Evolutionary conservation across 2,888 invertebrate genomes (phyloP), one percentile per base, ranked within the genome.

Genomic region (Volucella zonaria): DNA sequence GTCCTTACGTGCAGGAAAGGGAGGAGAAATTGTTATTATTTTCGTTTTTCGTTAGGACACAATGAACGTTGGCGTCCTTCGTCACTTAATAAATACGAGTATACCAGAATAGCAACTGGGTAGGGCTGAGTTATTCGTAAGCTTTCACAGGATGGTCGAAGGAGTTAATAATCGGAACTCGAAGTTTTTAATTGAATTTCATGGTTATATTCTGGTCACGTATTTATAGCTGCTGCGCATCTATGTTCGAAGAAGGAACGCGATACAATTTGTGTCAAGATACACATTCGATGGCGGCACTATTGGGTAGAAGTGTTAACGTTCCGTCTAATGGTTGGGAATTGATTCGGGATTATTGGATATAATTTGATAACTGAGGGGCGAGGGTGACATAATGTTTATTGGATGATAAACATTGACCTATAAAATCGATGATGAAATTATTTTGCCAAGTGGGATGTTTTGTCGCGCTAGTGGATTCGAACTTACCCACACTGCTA

Each of bases 131-230:
- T 31, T n/a, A 12, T 10, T 43, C 38, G 11, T 9, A 11, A 42
- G 43, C 40, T 42, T 23, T 4, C 10, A 8, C 15, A 15, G 61
- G 14, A 11, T 43, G 51, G 47, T 43, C 64, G 70, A 75, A 66
- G 56, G 52, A 78, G 78, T 79, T 68, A 78, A 77, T 78, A 82
- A 64, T 78, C 78, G 78, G 23, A 66, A 74, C 74, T 82, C 47
- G 74, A 82, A 82, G 82, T 82, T 82, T 82, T 82, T 82, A 82
- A 82, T 82, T 82, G 82, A 82, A 82, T 82, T 82, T 79, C 74
- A 74, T 82, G 82, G 74, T 75, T 64, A 74, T 66, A 79, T 78
- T 78, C 78, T 59, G 70, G 78, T 78, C 78, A 79, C 78, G 82
- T 82, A 59, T 61, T 71, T 61, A 52, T 78, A 62, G 66, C 23